Evolutionary conservation across 1,140 invertebrate genomes (phyloP).

Genomic region (Ladona fulva): DNA sequence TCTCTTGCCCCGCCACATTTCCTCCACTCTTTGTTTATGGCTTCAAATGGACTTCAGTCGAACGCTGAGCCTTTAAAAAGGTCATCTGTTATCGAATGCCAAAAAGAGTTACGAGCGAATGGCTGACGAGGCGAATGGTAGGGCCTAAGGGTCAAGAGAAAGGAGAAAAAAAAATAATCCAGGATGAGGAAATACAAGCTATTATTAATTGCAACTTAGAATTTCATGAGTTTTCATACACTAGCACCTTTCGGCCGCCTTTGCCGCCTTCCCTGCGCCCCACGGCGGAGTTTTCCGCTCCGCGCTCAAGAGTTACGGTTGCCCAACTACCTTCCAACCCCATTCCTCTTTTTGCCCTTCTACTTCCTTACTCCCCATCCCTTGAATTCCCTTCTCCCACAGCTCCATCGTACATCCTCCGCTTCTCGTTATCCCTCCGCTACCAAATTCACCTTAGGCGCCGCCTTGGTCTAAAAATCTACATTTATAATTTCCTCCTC

Average conservation of each 20-base stretch:
- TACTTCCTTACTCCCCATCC: not conserved
- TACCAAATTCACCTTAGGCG: too few relatives aligned
- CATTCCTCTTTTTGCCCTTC: not conserved
- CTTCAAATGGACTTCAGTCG: not conserved
- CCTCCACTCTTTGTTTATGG: too few relatives aligned
- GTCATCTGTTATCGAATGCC: not conserved
- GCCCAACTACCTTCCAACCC: not conserved
- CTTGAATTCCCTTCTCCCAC: not conserved
- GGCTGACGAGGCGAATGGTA: not conserved
- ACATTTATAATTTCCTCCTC: too few relatives aligned
- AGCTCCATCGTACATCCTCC: not conserved
- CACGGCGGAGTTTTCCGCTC: not conserved
- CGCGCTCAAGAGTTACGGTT: not conserved
- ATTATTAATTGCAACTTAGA: conserved; percentile 7
- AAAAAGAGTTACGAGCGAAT: not conserved
- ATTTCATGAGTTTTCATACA: not conserved
- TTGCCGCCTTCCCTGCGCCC: not conserved
- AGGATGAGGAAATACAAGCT: not conserved
- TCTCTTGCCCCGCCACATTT: not conserved
- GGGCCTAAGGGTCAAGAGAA: not conserved
- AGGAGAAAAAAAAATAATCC: not conserved
- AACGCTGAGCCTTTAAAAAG: not conserved
- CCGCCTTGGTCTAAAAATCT: too few relatives aligned
- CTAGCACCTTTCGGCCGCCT: not conserved
- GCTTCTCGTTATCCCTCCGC: not conserved